Conservation (phyloP, 2,888 invertebrate genomes). For the Cacoxenus indagator region DNA sequence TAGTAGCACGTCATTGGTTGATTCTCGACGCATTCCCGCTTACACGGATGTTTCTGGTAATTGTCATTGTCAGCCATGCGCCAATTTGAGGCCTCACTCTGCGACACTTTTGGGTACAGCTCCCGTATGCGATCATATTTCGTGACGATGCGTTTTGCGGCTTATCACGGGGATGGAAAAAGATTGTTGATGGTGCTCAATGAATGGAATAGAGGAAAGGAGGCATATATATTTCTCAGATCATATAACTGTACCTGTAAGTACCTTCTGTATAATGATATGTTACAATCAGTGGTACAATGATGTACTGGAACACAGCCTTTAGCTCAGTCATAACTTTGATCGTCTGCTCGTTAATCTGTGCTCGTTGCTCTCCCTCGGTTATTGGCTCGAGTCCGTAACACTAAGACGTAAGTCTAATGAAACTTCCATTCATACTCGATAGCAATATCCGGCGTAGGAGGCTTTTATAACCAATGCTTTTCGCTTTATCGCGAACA, state of each 20-base stretch:
- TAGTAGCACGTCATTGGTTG: constrained; percentile 65
- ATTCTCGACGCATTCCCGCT: constrained; percentile 53
- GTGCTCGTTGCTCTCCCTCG: not conserved
- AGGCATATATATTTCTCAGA: not conserved
- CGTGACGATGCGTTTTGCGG: constrained; percentile 49
- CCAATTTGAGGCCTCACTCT: constrained; percentile 52
- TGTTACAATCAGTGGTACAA: constrained; percentile 29
- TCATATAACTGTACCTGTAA: constrained; percentile 4
- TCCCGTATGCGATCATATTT: constrained; percentile 54
- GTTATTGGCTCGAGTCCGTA: no score
- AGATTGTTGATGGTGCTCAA: no score
- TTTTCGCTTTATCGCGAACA: not conserved
- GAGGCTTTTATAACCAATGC: constrained; percentile 49
- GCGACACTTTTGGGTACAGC: constrained; percentile 51
- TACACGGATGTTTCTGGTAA: constrained; percentile 59
- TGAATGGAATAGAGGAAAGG: no score
- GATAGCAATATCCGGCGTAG: constrained; percentile 37
- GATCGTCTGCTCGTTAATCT: constrained; percentile 26
- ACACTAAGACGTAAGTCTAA: not conserved
- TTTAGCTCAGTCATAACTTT: constrained; percentile 2
- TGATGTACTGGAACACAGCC: not conserved
- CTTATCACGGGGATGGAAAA: constrained; percentile 30
- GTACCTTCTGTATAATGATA: constrained; percentile 53
- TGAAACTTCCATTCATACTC: constrained; percentile 38
- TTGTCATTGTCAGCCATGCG: constrained; percentile 48